Base-by-base conservation (phyloP, 2,888 invertebrate genomes). In the Tryphoninae sp. region DNA sequence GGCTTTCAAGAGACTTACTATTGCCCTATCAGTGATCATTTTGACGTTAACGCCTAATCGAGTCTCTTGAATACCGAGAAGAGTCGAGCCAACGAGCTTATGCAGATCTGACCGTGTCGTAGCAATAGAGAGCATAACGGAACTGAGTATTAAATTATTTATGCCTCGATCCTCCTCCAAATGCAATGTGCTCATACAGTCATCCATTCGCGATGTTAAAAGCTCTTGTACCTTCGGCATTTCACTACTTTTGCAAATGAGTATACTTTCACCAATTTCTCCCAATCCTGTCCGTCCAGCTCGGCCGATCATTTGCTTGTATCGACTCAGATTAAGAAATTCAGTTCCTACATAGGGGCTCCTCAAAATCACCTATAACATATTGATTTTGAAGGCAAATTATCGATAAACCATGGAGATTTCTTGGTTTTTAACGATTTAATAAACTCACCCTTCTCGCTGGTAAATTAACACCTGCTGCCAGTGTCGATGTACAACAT, bases 401-500 rank as follows among this genome's bases (percentile, higher is more conserved):
- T 42, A 59, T 58, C 65, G 23, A 23, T 26, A 55, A 22, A n/a
- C 9, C 13, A 2, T n/a, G 22, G 9, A 26, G 49, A 55, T 45
- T 61, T 49, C 16, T 19, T 6, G 26, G 53, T 16, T 23, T 45
- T 8, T 8, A n/a, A 7, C 23, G 7, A 71, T 4, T 71, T 0
- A 3, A 9, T 69, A 8, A 49, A 85, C 88, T 87, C 89, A 94
- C 97, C 89, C 98, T 94, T 92, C 95, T 95, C 0, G 98, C 98
- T 13, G 99, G 99, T 85, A 99, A 93, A 94, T 99, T 99, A 40
- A 99, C 98, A 2, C 99, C 99, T 23, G 99, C 98, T n/a, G 99
- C 99, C 84, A 99, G 93, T 0, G 99, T 99, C 0, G 98, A 98
- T 0, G 99, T 99, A 90, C 98, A 98, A 90, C 98, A 97, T 84